A percentile compares a stretch with the other conserved stretches of the same genome.
Conservation (phyloP, 1,140 invertebrate genomes). For the Pemphigus obesinymphae region DNA sequence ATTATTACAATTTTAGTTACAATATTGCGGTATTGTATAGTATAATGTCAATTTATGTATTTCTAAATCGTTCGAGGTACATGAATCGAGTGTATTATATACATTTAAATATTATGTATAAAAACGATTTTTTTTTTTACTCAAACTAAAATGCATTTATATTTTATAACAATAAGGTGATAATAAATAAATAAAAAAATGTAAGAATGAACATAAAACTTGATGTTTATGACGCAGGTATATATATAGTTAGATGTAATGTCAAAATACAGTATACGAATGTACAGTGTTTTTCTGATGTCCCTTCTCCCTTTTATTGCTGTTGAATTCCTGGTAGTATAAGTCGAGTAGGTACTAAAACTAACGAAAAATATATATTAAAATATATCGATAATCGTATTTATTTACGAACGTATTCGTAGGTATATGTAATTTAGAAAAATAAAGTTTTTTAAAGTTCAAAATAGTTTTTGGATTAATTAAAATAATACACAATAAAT, state of each 20-base stretch:
- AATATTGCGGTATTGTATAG: too few relatives aligned
- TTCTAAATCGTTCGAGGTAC: too few relatives aligned
- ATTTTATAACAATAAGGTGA: background rate
- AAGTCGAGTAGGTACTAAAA: constrained; percentile 16
- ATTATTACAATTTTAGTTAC: too few relatives aligned
- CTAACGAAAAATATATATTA: background rate
- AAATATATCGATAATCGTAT: background rate
- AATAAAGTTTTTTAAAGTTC: too few relatives aligned
- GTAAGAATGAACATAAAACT: background rate
- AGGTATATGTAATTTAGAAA: too few relatives aligned
- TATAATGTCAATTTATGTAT: too few relatives aligned
- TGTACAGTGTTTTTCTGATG: background rate
- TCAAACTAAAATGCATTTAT: background rate
- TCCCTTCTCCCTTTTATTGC: background rate
- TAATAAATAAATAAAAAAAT: background rate
- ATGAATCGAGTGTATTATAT: too few relatives aligned
- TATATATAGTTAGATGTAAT: background rate
- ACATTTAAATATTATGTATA: too few relatives aligned
- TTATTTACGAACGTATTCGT: background rate
- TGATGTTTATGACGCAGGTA: background rate
- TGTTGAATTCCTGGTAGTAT: background rate
- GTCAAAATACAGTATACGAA: background rate
- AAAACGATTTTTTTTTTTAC: background rate
- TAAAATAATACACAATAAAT: too few relatives aligned
- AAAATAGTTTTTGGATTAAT: too few relatives aligned